Evolutionary conservation across 1,140 invertebrate species (phyloP), one percentile per base, ranked within the genome.

Genomic region (Diorhabda elongata): DNA sequence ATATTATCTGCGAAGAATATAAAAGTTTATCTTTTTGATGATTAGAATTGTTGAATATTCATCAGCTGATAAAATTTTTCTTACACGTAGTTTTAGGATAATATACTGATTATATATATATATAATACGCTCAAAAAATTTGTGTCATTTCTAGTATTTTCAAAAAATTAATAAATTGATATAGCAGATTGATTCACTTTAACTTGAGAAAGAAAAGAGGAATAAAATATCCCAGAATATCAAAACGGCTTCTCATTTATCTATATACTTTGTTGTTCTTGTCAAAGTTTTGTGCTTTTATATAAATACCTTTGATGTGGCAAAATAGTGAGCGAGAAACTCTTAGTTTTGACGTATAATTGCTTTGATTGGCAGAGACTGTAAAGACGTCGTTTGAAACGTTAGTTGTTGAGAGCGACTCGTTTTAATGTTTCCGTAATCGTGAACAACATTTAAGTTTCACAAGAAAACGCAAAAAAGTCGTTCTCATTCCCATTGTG

Each of bases 271-370:
- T n/a, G 6, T 52, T 52, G 47, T 52, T 8, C n/a, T 52, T 52
- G 47, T 52, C 47, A 52, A 52, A 6, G 6, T 52, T 52, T 52
- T 52, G 47, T 52, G 47, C n/a, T n/a, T 52, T 2, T 52, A n/a
- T 52, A 2, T 52, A n/a, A 52, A 8, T 52, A n/a, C 47, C 47
- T 52, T 52, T 52, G 47, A 52, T 3, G 47, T 52, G n/a, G 47
- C 47, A 52, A 2, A 2, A n/a, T 8, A 52, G n/a, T 52, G n/a
- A 52, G 47, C 3, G 47, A 52, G 47, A 8, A n/a, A n/a, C 6
- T 52, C n/a, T 52, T 52, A 52, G 47, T 52, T 52, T 52, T 52
- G 47, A 52, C 47, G n/a, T 52, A 8, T 52, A 52, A 52, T 52
- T 52, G 47, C 47, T 52, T 52, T 52, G 47, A 52, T 52, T 52